phyloP scores from a whole-genome alignment of 2,113 vertebrate genomes.

The Butorides virescens region DNA sequence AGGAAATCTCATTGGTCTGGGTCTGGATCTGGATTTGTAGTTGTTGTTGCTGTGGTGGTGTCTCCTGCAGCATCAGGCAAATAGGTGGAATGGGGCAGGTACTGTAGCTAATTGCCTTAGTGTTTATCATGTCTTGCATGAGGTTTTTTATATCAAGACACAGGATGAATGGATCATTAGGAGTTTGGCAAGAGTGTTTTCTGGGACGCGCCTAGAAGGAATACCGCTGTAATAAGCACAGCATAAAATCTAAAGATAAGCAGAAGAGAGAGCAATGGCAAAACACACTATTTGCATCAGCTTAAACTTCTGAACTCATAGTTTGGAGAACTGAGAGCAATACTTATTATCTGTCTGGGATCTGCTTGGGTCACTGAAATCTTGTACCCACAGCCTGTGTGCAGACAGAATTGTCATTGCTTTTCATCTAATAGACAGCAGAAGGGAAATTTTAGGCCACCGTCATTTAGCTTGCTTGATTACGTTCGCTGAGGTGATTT shows the following conservation, averaged over 20 bases:
- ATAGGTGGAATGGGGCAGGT: constrained; percentile 7
- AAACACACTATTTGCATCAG: background rate
- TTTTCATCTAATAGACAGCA: background rate
- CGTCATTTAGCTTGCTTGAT: background rate
- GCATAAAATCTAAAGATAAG: constrained; percentile 17
- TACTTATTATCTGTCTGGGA: constrained; percentile 4
- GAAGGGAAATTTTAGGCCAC: background rate
- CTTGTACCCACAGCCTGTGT: background rate
- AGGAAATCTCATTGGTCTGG: background rate
- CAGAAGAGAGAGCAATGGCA: background rate
- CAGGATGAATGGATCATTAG: background rate
- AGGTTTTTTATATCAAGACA: constrained; percentile 13
- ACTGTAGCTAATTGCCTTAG: background rate
- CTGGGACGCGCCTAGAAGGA: constrained; percentile 6
- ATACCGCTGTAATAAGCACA: background rate
- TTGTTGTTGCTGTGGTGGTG: background rate
- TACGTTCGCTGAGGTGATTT: background rate
- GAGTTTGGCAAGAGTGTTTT: background rate
- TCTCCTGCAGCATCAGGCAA: background rate
- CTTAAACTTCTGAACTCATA: constrained; percentile 30
- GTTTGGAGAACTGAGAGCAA: background rate
- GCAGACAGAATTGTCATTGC: background rate
- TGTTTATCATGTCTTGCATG: background rate
- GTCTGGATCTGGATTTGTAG: background rate
- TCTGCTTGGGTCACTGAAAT: background rate